Conservation (phyloP, 2,797 vertebrate genomes). For the Enteromius paludinosus region DNA sequence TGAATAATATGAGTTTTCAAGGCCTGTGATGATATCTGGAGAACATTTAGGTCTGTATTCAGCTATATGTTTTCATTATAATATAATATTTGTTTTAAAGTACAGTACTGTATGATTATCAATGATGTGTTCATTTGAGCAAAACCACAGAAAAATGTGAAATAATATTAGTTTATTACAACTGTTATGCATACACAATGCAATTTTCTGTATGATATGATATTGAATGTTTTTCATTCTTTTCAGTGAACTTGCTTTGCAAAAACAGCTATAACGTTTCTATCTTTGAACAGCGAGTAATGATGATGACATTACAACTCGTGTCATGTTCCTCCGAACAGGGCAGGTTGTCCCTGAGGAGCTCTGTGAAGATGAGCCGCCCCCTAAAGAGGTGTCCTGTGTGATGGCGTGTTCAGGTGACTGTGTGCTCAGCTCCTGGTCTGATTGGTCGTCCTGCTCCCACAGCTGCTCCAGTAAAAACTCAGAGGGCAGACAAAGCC, state of each 20-base stretch:
- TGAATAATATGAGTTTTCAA: neutral
- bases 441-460: slow-evolving; percentile 89
- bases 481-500: slow-evolving; percentile 88
- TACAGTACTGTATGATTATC: too few relatives aligned
- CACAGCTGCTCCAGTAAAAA: slow-evolving; percentile 88
- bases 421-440: slow-evolving; percentile 90
- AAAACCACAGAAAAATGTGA: too few relatives aligned
- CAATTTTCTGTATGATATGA: neutral
- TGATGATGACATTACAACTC: neutral
- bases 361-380: slow-evolving; percentile 79
- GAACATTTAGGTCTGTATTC: neutral
- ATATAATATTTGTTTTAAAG: neutral
- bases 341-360: slow-evolving; percentile 77
- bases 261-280: neutral
- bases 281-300: neutral
- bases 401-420: slow-evolving; percentile 87
- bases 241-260: neutral
- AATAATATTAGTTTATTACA: too few relatives aligned
- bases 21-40: neutral
- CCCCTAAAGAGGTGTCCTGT: slow-evolving; percentile 75
- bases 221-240: neutral
- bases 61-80: neutral
- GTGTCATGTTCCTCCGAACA: slow-evolving; percentile 65
- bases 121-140: too few relatives aligned
- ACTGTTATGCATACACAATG: neutral